Conservation (phyloP, 2,113 vertebrate species). For the Cercocebus atys region DNA sequence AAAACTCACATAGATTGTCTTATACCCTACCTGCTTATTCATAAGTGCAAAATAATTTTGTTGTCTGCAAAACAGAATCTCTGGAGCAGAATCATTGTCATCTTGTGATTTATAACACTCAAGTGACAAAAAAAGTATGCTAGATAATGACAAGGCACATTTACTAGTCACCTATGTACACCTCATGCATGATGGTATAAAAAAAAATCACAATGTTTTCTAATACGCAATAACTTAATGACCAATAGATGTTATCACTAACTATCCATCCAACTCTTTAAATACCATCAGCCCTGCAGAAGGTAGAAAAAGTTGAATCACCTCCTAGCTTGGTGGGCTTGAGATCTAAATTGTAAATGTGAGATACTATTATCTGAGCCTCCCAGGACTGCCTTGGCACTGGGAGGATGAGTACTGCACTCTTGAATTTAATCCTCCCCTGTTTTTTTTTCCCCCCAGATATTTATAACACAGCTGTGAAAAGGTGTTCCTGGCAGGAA, state of each 20-base stretch:
- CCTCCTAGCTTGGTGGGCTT: conserved; percentile 52
- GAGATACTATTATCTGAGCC: conserved; percentile 76
- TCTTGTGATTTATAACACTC: neutral
- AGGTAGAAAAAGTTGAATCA: conserved; percentile 53
- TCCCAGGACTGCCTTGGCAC: conserved; percentile 67
- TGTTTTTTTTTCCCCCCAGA: conserved; percentile 58
- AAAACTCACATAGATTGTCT: neutral
- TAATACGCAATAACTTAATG: conserved; percentile 57
- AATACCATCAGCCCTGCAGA: conserved; percentile 42
- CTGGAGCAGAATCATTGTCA: neutral
- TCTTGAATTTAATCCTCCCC: conserved; percentile 69
- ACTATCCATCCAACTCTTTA: conserved; percentile 49
- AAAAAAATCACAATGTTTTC: conserved; percentile 22
- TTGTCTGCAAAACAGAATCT: neutral
- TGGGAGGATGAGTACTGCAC: conserved; percentile 54
- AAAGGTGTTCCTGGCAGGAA: conserved; percentile 74
- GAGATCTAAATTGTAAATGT: conserved; percentile 74
- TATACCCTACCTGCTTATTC: neutral
- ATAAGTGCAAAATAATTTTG: neutral
- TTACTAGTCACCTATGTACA: neutral
- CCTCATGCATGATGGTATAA: neutral
- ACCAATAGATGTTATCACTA: conserved; percentile 61
- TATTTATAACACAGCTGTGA: conserved; percentile 76
- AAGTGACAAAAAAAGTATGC: neutral
- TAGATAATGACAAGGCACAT: neutral